phyloP scores from a whole-genome alignment of 2,113 vertebrate species.

The Labeo rohita region DNA sequence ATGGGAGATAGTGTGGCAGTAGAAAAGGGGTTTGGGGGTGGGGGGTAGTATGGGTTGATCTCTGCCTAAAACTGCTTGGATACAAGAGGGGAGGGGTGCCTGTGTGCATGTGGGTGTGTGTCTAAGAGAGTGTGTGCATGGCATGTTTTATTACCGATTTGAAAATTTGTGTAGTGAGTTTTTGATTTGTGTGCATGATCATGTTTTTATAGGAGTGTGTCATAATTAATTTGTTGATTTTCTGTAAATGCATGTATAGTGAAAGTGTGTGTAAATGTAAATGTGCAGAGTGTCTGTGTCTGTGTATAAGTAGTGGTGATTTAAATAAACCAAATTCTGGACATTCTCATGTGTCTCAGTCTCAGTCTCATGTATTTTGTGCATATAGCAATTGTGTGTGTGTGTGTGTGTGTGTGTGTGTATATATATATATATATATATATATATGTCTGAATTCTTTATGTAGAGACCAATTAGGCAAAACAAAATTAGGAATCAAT shows the following conservation, averaged over 20 bases:
- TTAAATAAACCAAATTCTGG: not conserved
- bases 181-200: not conserved
- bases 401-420: not conserved
- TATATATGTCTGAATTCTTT: not conserved
- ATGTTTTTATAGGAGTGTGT: not conserved
- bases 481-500: not conserved
- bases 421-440: too few species aligned
- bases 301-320: too few species aligned
- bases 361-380: not conserved
- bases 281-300: slow-evolving; percentile 5
- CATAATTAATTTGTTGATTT: not conserved
- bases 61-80: slow-evolving; percentile 82
- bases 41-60: slow-evolving; percentile 63
- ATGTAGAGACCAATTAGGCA: not conserved
- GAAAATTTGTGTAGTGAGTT: slow-evolving; percentile 10
- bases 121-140: slow-evolving; percentile 32
- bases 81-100: slow-evolving; percentile 72
- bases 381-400: not conserved
- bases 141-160: slow-evolving; percentile 29
- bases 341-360: not conserved
- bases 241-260: slow-evolving; percentile 7
- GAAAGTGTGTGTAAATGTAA: slow-evolving; percentile 9
- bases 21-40: slow-evolving; percentile 1
- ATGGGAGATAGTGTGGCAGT: slow-evolving; percentile 4
- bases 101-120: slow-evolving; percentile 35